These are phyloP conservation scores for Halictus rubicundus DNA, from an alignment of 1,140 invertebrate genomes.

Conservation along the genomic window DNA sequence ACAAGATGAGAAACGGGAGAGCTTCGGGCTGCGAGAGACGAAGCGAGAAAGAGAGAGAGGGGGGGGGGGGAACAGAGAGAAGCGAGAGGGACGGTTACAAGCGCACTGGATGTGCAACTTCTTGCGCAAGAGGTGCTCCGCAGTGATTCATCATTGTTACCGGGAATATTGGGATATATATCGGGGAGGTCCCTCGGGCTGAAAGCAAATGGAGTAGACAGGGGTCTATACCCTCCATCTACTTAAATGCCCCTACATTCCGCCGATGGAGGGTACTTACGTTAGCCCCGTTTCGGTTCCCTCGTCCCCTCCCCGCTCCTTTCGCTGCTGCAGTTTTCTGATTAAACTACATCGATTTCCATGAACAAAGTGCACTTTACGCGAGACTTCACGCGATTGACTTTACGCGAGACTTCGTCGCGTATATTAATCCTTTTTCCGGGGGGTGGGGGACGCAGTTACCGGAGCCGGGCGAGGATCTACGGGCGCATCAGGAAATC, in stretches of 20 bases:
- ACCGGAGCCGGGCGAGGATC: not conserved
- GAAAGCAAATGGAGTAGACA: conserved; percentile 67
- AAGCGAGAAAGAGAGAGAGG: not conserved
- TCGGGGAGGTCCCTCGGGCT: conserved; percentile 60
- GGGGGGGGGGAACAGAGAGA: not conserved
- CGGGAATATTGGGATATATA: conserved; percentile 69
- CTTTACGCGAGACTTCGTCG: conserved; percentile 20
- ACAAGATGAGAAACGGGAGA: not conserved
- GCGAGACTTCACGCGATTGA: conserved; percentile 55
- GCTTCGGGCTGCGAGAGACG: not conserved
- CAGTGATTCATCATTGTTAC: conserved; percentile 71
- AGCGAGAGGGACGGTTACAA: conserved; percentile 21
- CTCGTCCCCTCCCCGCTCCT: too few relatives aligned
- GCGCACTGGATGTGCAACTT: conserved; percentile 62
- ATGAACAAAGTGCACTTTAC: conserved; percentile 46
- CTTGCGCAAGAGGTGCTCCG: conserved; percentile 65
- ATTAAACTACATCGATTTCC: conserved; percentile 65
- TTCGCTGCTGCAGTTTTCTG: conserved; percentile 58
- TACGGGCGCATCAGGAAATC: not conserved
- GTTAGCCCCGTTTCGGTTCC: conserved; percentile 5
- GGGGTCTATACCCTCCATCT: conserved; percentile 66
- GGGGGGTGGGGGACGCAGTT: not conserved
- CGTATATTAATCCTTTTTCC: conserved; percentile 52
- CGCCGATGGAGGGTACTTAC: conserved; percentile 56
- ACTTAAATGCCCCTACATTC: conserved; percentile 67